Base-by-base conservation (phyloP, 2,797 vertebrate species). In the Sylvilagus floridanus region DNA sequence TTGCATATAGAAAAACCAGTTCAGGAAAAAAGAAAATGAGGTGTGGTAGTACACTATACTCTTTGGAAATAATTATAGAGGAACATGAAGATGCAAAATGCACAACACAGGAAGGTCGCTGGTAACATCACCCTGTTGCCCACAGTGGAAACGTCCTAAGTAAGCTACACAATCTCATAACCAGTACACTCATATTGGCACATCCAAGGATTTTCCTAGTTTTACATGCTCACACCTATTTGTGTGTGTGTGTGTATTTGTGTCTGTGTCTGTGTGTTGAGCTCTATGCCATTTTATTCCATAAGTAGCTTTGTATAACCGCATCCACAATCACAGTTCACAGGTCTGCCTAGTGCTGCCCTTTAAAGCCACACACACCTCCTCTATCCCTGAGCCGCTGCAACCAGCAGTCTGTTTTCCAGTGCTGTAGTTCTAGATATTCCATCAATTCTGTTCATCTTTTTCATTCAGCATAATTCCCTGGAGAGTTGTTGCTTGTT, bases 61-160 rank as follows among this genome's bases (percentile, higher is more conserved):
- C 24, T 66, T 88, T 93, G 52, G 21, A 90, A 72, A 86, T 76
- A 17, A 37, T 83, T 79, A 19, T 62, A 72, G 47, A 84, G 26
- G 72, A 11, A 30, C 52, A 30, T 26, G 76, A 88, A 95, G 19
- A 42, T 72, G 16, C 17, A 37, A 69, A n/a, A 54, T 21, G 24
- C 77, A 22, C 35, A 32, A 26, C 63, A 73, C 32, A 88, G 50
- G 37, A 71, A 63, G 5, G 0, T 50, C 14, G 2, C 42, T 42
- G n/a, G 1, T 60, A 54, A 82, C 14, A 54, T n/a, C 2, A 21
- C 14, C 14, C 50, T 16, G 10, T 69, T 60, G 17, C 30, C 1
- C 2, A n/a, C 57, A 19, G 19, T 57, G 19, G 54, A 16, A 57
- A 57, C 54, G 21, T 57, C 54, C 4, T 57, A 57, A 57, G 19